Conservation (phyloP, 2,888 invertebrate genomes). For the Tetheella fluctuosa region DNA sequence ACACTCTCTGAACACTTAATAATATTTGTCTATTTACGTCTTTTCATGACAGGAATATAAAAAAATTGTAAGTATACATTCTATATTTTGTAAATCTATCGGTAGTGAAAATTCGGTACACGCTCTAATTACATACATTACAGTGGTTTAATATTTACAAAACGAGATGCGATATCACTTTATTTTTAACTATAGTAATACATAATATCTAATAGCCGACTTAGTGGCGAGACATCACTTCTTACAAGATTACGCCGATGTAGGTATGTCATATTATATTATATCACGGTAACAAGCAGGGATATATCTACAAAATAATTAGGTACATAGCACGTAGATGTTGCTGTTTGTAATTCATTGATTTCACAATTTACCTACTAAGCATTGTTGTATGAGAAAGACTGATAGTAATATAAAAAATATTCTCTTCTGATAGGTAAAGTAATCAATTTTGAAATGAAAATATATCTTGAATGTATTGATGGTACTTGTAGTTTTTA, state of each 20-base stretch:
- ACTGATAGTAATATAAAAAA: neutral
- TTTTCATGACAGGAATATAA: conserved; percentile 65
- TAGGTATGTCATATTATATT: conserved; percentile 12
- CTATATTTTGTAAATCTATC: conserved; percentile 64
- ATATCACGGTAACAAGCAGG: conserved; percentile 23
- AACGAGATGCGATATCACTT: conserved; percentile 72
- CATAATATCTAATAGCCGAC: conserved; percentile 62
- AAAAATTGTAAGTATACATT: conserved; percentile 15
- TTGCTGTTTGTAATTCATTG: neutral
- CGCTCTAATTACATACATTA: conserved; percentile 57
- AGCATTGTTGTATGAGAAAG: neutral
- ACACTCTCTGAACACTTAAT: conserved; percentile 75
- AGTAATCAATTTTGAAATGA: neutral
- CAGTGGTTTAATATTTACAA: conserved; percentile 72
- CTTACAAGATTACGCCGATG: conserved; percentile 15
- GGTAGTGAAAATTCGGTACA: conserved; percentile 79
- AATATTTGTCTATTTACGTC: conserved; percentile 55
- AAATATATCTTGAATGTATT: neutral
- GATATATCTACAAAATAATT: conserved; percentile 15
- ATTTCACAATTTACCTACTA: neutral
- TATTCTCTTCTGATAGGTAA: neutral
- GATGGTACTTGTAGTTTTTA: neutral
- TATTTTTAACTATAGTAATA: conserved; percentile 48
- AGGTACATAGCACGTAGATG: conserved; percentile 8
- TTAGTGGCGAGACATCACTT: conserved; percentile 48